Conservation (phyloP, 2,888 invertebrate genomes). For the Thera obeliscata region DNA sequence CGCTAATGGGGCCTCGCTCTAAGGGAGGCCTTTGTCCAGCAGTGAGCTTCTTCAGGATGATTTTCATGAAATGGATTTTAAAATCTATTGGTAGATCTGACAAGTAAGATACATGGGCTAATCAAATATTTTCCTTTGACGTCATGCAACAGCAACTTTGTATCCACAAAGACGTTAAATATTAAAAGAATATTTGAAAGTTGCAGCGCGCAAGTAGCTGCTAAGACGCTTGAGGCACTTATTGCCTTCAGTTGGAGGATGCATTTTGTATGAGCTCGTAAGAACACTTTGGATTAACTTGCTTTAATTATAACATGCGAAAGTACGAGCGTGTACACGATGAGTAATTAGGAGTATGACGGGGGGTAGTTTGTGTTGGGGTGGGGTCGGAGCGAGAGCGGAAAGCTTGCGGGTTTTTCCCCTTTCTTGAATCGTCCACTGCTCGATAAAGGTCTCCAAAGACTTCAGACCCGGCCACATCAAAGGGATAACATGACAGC, state of each 20-base stretch:
- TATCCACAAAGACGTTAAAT: conserved; percentile 9
- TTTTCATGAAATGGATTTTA: too few species aligned
- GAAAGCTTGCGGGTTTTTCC: not conserved
- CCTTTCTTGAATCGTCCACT: too few species aligned
- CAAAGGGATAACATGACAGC: too few species aligned
- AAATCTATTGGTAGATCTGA: too few species aligned
- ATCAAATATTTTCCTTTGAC: not conserved
- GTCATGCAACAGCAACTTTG: not conserved
- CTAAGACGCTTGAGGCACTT: conserved; percentile 41
- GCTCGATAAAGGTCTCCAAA: too few species aligned
- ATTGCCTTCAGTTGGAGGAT: conserved; percentile 51
- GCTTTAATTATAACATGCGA: conserved; percentile 77
- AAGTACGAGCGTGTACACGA: conserved; percentile 77
- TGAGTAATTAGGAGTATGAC: conserved; percentile 73
- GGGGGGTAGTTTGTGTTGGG: conserved; percentile 42
- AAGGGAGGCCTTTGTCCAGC: too few species aligned
- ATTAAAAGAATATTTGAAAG: conserved; percentile 29
- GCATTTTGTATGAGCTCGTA: conserved; percentile 77
- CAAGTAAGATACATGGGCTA: too few species aligned
- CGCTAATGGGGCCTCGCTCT: too few species aligned
- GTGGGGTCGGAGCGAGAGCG: conserved; percentile 38
- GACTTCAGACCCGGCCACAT: too few species aligned
- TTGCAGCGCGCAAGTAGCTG: conserved; percentile 32
- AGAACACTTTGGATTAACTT: conserved; percentile 75
- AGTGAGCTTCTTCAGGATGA: too few species aligned